These are phyloP conservation scores for Ameiurus melas DNA, from an alignment of 2,113 vertebrate species.

Conservation along the genomic window DNA sequence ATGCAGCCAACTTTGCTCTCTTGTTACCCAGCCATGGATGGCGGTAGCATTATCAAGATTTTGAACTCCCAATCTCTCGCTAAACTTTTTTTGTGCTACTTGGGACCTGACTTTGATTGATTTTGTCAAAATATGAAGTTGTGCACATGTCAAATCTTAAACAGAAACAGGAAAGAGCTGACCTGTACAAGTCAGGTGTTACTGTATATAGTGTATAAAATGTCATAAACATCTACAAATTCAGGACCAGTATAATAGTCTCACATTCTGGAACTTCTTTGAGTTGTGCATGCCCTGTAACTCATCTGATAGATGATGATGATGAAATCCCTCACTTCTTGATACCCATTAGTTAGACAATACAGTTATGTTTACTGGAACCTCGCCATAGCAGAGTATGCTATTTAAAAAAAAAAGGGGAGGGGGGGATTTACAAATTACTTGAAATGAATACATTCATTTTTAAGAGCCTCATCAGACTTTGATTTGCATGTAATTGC, in stretches of 20 bases:
- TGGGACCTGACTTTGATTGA: neutral
- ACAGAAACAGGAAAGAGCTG: neutral
- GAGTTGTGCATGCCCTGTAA: neutral
- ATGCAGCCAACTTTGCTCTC: neutral
- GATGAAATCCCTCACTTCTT: neutral
- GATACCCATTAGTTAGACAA: neutral
- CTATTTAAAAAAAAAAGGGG: neutral
- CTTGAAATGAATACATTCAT: neutral
- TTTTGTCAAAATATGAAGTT: neutral
- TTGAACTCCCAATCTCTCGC: neutral
- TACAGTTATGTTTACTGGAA: neutral
- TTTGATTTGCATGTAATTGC: constrained; percentile 24
- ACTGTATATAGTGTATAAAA: neutral
- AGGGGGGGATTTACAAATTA: neutral
- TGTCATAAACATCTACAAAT: neutral
- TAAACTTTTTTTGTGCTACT: neutral
- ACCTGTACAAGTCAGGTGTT: neutral
- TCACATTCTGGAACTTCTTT: neutral
- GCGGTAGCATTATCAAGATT: neutral
- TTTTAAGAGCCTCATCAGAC: neutral
- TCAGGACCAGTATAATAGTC: neutral
- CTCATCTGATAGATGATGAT: neutral
- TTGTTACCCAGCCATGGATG: neutral
- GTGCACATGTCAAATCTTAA: neutral
- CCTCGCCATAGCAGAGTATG: neutral